Conservation (phyloP, 2,888 invertebrate genomes). For the Imbricaverruca yamaguchii region DNA sequence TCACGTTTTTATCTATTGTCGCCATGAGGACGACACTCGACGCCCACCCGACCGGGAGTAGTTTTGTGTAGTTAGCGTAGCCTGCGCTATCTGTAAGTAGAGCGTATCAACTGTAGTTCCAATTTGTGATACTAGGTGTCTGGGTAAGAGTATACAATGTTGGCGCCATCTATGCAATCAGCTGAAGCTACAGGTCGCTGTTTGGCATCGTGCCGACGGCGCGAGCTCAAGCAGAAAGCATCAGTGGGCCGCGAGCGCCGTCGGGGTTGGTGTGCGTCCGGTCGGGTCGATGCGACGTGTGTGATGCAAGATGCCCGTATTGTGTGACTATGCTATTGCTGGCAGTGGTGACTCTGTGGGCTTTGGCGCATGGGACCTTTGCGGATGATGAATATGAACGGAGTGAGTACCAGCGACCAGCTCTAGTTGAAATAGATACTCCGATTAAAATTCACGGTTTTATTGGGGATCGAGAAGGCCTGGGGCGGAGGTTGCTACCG, state of each 20-base stretch:
- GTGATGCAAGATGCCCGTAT: slow-evolving; percentile 3
- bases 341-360: background rate
- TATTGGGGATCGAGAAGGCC: too few relatives aligned
- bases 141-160: too few relatives aligned
- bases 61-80: too few relatives aligned
- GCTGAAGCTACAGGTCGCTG: background rate
- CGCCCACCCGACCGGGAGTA: too few relatives aligned
- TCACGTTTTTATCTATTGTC: too few relatives aligned
- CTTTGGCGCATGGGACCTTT: background rate
- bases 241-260: background rate
- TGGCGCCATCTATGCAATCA: slow-evolving; percentile 12
- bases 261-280: background rate
- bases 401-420: background rate
- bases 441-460: background rate
- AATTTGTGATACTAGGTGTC: too few relatives aligned
- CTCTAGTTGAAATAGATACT: background rate
- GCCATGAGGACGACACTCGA: too few relatives aligned
- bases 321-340: slow-evolving; percentile 12
- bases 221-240: background rate
- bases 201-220: background rate
- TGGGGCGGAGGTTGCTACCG: too few relatives aligned
- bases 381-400: background rate
- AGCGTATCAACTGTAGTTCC: too few relatives aligned
- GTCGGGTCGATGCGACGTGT: background rate
- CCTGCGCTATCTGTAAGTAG: too few relatives aligned